These are phyloP conservation scores for Neria commutata DNA, from an alignment of 2,888 invertebrate species.

Conservation along the genomic window DNA sequence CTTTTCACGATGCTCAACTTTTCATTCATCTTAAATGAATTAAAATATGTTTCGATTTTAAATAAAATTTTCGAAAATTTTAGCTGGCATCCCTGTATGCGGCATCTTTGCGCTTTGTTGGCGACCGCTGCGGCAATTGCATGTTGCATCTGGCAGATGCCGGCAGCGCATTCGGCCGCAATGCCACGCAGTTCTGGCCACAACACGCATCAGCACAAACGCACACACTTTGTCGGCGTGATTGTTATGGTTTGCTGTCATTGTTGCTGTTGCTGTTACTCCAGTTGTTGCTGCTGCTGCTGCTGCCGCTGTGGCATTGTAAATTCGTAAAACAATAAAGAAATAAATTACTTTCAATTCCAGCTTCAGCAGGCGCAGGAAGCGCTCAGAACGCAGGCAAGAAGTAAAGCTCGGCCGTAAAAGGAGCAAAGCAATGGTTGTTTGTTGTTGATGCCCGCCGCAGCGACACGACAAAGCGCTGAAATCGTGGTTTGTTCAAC, in stretches of 20 bases:
- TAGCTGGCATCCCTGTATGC: not conserved
- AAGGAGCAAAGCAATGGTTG: too few species aligned
- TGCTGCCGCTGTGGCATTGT: constrained; percentile 48
- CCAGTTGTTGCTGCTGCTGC: constrained; percentile 37
- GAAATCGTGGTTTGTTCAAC: constrained; percentile 57
- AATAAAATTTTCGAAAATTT: too few species aligned
- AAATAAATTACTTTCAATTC: constrained; percentile 61
- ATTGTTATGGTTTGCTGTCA: constrained; percentile 44
- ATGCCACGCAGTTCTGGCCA: not conserved
- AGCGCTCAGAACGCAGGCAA: too few species aligned
- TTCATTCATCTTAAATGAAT: too few species aligned
- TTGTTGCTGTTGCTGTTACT: constrained; percentile 20
- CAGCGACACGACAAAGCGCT: constrained; percentile 55
- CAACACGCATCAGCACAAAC: not conserved
- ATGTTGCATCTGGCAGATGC: too few species aligned
- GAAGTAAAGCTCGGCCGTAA: too few species aligned
- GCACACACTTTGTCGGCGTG: constrained; percentile 35
- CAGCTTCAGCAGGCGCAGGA: constrained; percentile 18
- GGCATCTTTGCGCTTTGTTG: not conserved
- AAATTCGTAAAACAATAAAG: constrained; percentile 61
- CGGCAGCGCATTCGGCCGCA: not conserved
- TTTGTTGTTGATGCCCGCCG: too few species aligned
- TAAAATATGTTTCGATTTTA: too few species aligned
- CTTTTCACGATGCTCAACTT: too few species aligned
- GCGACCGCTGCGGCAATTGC: not conserved